Evolutionary conservation across 2,113 vertebrate genomes (phyloP), one percentile per base, ranked within the genome.

Genomic region (Falcunculus frontatus): DNA sequence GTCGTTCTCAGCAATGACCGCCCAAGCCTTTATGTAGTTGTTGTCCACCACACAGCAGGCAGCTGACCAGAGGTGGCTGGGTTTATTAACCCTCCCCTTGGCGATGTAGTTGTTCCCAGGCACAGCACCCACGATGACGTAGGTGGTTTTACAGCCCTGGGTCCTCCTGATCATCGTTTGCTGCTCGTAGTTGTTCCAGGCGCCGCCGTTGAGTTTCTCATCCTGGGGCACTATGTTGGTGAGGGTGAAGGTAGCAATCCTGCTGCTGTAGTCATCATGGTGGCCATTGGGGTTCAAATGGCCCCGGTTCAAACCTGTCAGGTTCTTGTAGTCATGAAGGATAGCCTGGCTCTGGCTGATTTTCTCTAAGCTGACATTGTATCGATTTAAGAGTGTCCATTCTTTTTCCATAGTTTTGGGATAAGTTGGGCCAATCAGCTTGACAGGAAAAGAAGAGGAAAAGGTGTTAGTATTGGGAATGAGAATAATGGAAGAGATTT

Each of bases 171-270:
- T 57, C 96, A 97, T 97, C 0, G 49, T 95, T 52, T 65, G 46
- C 42, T 96, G 90, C 81, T 98, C 96, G 0, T 98, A 97, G 30
- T 70, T 32, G 16, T 97, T 98, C 98, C 98, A 99, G n/a, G 97
- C 64, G 0, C 98, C 98, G 0, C 96, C 53, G 3, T 97, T 98
- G 96, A 98, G 98, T 46, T 98, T 98, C 25, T 92, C 84, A 11
- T 96, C 41, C 88, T 98, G 98, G 4, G 98, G 98, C 35, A 98
- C 97, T 12, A 98, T 98, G 64, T 98, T 98, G 16, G 98, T 98
- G 84, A 99, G 95, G 14, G 98, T 98, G 97, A 98, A 98, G 33
- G 98, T 98, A 19, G 98, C 95, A 0, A 81, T 55, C 32, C 96
- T 98, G 96, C 98, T 98, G 3, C 57, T 82, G 68, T 29, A 17